These are phyloP conservation scores for Thyatira batis DNA, from an alignment of 2,888 invertebrate genomes.

Conservation along the genomic window DNA sequence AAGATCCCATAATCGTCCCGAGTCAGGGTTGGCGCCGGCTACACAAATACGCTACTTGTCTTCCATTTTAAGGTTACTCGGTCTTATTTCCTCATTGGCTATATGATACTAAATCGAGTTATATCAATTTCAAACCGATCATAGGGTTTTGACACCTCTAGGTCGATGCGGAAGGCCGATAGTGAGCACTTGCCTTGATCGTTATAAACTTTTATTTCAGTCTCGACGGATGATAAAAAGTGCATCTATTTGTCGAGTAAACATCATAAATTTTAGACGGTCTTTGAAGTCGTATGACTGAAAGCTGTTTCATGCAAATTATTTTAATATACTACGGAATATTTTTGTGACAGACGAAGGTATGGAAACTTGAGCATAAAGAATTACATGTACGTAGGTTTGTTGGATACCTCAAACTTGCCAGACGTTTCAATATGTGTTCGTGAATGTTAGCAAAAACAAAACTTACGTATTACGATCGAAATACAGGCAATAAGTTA, in stretches of 20 bases:
- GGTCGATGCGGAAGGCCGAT: constrained; percentile 56
- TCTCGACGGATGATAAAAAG: constrained; percentile 47
- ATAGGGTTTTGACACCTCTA: constrained; percentile 57
- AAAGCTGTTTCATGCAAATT: constrained; percentile 18
- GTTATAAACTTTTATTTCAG: constrained; percentile 57
- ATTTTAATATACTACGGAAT: not conserved
- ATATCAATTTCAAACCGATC: constrained; percentile 53
- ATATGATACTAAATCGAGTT: constrained; percentile 33
- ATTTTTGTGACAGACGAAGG: not conserved
- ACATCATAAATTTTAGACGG: constrained; percentile 50
- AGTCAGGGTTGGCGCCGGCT: not conserved
- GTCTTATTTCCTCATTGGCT: constrained; percentile 39
- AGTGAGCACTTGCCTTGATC: constrained; percentile 55
- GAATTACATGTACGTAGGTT: not conserved
- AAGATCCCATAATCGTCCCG: not conserved
- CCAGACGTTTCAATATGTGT: not conserved
- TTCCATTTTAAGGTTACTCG: constrained; percentile 23
- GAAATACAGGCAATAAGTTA: not conserved
- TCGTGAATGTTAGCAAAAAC: not conserved
- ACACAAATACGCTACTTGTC: not conserved
- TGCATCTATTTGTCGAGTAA: constrained; percentile 59
- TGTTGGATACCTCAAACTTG: not conserved
- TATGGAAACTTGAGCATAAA: not conserved
- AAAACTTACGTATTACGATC: not conserved
- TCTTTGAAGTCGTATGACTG: constrained; percentile 48